Evolutionary conservation across 2,888 invertebrate genomes (phyloP).

Genomic region (Chironomus tentans): DNA sequence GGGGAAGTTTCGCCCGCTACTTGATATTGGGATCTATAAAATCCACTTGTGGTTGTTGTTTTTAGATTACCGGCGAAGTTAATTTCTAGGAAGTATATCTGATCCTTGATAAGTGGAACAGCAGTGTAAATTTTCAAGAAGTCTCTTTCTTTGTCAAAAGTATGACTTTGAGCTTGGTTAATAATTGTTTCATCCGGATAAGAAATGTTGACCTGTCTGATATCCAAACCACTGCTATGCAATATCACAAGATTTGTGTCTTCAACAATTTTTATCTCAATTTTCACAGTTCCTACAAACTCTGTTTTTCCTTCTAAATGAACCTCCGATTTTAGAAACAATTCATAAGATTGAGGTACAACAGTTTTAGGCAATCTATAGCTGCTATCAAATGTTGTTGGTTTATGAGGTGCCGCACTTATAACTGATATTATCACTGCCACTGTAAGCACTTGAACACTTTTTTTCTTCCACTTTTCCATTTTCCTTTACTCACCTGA

Average conservation of each 20-base stretch:
- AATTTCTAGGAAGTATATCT: too few relatives aligned
- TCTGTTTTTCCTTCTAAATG: not conserved
- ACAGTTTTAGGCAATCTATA: not conserved
- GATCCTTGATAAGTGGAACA: too few relatives aligned
- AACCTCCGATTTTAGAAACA: not conserved
- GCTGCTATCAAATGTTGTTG: not conserved
- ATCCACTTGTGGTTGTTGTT: too few relatives aligned
- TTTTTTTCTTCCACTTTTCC: not conserved
- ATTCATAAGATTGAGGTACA: not conserved
- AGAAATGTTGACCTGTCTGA: not conserved
- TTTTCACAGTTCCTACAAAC: slow-evolving; percentile 4
- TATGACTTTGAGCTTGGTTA: too few relatives aligned
- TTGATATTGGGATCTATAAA: too few relatives aligned
- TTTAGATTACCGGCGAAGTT: too few relatives aligned
- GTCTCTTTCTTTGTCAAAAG: too few relatives aligned
- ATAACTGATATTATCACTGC: not conserved
- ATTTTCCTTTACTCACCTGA: not conserved
- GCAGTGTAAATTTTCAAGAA: too few relatives aligned
- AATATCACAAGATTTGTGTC: not conserved
- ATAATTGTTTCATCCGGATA: not conserved
- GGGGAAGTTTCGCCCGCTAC: too few relatives aligned
- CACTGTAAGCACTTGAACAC: not conserved
- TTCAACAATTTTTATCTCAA: not conserved
- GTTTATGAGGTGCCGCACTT: not conserved
- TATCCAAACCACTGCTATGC: not conserved